These are phyloP conservation scores for Apodemia hepburni DNA, from an alignment of 2,888 invertebrate genomes.

Conservation along the genomic window DNA sequence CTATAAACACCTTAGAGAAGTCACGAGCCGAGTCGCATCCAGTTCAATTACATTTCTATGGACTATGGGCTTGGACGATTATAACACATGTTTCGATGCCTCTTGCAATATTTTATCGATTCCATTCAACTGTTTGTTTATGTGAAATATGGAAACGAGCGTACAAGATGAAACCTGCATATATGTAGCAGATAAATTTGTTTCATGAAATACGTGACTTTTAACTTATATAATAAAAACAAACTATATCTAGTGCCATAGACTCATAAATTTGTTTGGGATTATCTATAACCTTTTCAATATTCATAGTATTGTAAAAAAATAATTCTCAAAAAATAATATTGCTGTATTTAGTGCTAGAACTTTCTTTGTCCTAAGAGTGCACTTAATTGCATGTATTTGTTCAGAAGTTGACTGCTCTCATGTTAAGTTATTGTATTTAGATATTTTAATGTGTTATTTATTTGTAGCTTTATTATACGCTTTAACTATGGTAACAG, in stretches of 20 bases:
- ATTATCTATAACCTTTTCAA: conserved; percentile 26
- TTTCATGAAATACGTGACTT: conserved; percentile 38
- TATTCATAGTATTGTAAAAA: conserved; percentile 27
- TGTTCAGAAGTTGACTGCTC: conserved; percentile 70
- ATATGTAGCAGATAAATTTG: conserved; percentile 84
- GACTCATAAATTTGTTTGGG: conserved; percentile 36
- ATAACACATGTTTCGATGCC: conserved; percentile 97
- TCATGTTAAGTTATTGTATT: conserved; percentile 78
- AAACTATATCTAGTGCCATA: conserved; percentile 65
- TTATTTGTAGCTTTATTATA: conserved; percentile 77
- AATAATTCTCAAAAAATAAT: conserved; percentile 1
- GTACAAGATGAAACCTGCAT: conserved; percentile 94
- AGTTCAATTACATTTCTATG: conserved; percentile 94
- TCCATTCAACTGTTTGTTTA: conserved; percentile 96
- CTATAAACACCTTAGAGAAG: conserved; percentile 95
- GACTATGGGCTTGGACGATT: conserved; percentile 97
- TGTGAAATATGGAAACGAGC: conserved; percentile 98
- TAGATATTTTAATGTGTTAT: conserved; percentile 79
- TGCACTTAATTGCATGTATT: conserved; percentile 41
- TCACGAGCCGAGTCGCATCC: conserved; percentile 95
- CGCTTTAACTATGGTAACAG: conserved; percentile 63
- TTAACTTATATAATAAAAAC: conserved; percentile 38
- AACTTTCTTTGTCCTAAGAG: conserved; percentile 34
- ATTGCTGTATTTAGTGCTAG: conserved; percentile 9
- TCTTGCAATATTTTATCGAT: conserved; percentile 94